Evolutionary conservation across 2,113 vertebrate species (phyloP).

Genomic region (Merops nubicus): DNA sequence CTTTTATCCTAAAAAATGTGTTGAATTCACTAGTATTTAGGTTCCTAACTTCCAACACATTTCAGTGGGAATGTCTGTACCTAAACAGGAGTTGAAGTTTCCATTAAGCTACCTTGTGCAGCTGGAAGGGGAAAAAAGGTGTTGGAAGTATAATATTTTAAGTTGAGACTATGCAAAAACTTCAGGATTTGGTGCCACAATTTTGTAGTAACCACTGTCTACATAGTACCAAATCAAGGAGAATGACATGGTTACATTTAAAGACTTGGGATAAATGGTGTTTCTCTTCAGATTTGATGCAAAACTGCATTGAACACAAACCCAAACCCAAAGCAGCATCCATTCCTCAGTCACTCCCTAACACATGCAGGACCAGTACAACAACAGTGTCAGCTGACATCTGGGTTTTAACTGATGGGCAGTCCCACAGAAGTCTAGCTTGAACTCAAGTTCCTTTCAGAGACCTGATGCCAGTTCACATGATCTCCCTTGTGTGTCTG

Average conservation of each 20-base stretch:
- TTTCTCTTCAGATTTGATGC: neutral
- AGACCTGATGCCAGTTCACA: neutral
- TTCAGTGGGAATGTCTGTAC: neutral
- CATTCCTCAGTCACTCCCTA: neutral
- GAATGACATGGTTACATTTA: neutral
- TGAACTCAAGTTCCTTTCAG: neutral
- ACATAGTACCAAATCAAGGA: neutral
- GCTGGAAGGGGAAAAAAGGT: neutral
- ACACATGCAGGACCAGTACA: neutral
- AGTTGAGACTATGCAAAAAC: neutral
- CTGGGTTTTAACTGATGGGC: neutral
- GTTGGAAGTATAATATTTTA: neutral
- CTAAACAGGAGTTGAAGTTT: neutral
- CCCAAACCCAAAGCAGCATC: neutral
- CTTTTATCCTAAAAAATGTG: neutral
- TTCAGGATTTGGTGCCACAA: neutral
- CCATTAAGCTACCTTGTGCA: neutral
- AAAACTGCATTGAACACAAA: neutral
- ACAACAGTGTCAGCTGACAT: neutral
- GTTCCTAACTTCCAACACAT: neutral
- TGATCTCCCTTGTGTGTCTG: neutral
- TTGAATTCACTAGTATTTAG: neutral
- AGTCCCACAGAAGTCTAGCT: neutral
- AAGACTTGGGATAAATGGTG: neutral
- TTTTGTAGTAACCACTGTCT: neutral